Evolutionary conservation across 2,113 vertebrate genomes (phyloP).

Genomic region (Gorsachius goisagi): DNA sequence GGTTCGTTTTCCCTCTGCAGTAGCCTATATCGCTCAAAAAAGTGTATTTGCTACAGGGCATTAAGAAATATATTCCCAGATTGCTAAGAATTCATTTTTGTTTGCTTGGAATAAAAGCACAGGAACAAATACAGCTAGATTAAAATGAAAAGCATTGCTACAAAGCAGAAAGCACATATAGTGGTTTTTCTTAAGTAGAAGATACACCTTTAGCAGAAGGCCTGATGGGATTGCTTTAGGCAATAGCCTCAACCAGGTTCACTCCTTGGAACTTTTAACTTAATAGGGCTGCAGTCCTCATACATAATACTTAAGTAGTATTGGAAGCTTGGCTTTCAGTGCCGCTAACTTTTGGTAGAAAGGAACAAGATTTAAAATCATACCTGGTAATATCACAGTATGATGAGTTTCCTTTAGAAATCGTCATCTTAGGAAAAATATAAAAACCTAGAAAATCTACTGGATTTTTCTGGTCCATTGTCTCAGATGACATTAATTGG

Average conservation of each 20-base stretch:
- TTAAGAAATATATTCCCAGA: constrained; percentile 48
- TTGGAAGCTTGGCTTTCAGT: background rate
- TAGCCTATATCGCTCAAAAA: background rate
- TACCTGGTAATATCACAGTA: background rate
- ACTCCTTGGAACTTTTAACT: background rate
- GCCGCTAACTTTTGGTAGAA: background rate
- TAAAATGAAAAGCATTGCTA: constrained; percentile 43
- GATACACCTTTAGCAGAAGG: background rate
- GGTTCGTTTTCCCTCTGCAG: background rate
- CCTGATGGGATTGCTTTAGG: constrained; percentile 48
- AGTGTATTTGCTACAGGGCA: constrained; percentile 35
- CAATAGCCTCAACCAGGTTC: background rate
- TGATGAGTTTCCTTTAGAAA: background rate
- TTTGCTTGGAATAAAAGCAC: constrained; percentile 48
- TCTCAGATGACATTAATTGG: background rate
- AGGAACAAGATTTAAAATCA: background rate
- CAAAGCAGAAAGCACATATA: constrained; percentile 18
- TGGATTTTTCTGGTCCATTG: background rate
- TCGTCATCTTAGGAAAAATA: background rate
- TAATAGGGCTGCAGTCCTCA: background rate
- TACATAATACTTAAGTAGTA: background rate
- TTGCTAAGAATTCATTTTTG: constrained; percentile 39
- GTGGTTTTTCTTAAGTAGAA: constrained; percentile 5
- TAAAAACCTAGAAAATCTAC: background rate
- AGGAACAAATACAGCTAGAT: constrained; percentile 31